Evolutionary conservation across 1,140 invertebrate species (phyloP), one percentile per base, ranked within the genome.

Genomic region (Epicauta chinensis): DNA sequence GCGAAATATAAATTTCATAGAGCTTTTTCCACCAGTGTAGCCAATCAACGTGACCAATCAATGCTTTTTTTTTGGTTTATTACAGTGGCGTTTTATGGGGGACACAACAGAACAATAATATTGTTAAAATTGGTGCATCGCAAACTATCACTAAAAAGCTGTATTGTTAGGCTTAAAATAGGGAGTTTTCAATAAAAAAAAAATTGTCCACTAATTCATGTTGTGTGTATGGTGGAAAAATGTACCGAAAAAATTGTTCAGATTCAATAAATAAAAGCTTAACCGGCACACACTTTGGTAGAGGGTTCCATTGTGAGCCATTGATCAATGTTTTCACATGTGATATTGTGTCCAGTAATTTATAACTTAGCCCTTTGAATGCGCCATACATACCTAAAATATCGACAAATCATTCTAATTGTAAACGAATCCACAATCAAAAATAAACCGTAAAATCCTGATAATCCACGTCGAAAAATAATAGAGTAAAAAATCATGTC

Each of bases 281-380:
- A 51, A 51, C 32, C 50, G 50, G 37, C 40, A 34, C 30, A 51
- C 10, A 30, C 17, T 43, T 51, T 51, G 40, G 16, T 36, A 42
- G 42, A 51, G 40, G 16, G 50, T 37, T 39, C 54, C 48, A 57
- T 60, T 60, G 58, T 60, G 47, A 49, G 41, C 51, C 15, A 60
- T 60, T 60, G 55, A 60, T 60, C 58, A 60, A 57, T 57, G 55
- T 60, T 60, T 55, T 60, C 45, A 51, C 58, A 60, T 57, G 58
- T 51, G 58, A 57, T 57, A 57, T 56, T 60, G 55, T 57, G 55
- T 41, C 30, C 17, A 32, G 39, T 54, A 54, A 52, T 53, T 57
- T 54, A 56, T 54, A 51, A 37, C 43, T 39, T 52, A 40, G 47
- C 38, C 29, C 39, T 60, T 37, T 44, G 51, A 40, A 60, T 43